Conservation (phyloP, 2,113 vertebrate genomes). For the Kryptolebias marmoratus region DNA sequence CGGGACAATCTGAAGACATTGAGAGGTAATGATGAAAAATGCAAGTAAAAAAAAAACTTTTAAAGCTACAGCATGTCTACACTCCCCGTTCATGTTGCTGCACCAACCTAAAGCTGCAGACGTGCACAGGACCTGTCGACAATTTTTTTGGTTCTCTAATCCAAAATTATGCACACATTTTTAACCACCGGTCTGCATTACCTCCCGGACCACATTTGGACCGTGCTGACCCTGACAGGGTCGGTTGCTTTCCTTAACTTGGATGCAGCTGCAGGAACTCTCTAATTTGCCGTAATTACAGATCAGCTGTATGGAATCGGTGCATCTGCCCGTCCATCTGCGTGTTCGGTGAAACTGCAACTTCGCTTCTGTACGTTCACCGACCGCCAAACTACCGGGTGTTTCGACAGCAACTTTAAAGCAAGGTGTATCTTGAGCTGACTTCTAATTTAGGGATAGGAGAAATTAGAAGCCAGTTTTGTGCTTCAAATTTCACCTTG, state of each 20-base stretch:
- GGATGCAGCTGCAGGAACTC: conserved; percentile 39
- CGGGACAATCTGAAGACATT: neutral
- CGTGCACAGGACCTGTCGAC: conserved; percentile 1
- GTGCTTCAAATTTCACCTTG: too few relatives aligned
- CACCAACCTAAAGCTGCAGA: neutral
- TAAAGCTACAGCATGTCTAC: neutral
- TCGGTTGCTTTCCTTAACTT: conserved; percentile 47
- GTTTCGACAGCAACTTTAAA: conserved; percentile 39
- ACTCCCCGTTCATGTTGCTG: neutral
- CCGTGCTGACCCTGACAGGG: conserved; percentile 49
- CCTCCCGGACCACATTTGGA: conserved; percentile 20
- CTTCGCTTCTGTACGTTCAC: conserved; percentile 55
- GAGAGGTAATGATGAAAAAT: neutral
- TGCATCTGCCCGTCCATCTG: conserved; percentile 34
- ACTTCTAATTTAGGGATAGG: conserved; percentile 13
- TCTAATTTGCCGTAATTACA: conserved; percentile 76
- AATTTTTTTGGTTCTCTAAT: conserved; percentile 18
- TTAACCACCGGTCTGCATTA: conserved; percentile 28
- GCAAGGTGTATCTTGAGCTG: conserved; percentile 27
- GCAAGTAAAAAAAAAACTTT: conserved; percentile 4
- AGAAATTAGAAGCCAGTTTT: neutral
- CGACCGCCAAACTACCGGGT: conserved; percentile 59
- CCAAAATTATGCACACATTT: conserved; percentile 23
- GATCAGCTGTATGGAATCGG: conserved; percentile 57
- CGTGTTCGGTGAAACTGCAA: conserved; percentile 25